These are phyloP conservation scores for Setipinna tenuifilis DNA, from an alignment of 2,797 vertebrate genomes.

Conservation along the genomic window DNA sequence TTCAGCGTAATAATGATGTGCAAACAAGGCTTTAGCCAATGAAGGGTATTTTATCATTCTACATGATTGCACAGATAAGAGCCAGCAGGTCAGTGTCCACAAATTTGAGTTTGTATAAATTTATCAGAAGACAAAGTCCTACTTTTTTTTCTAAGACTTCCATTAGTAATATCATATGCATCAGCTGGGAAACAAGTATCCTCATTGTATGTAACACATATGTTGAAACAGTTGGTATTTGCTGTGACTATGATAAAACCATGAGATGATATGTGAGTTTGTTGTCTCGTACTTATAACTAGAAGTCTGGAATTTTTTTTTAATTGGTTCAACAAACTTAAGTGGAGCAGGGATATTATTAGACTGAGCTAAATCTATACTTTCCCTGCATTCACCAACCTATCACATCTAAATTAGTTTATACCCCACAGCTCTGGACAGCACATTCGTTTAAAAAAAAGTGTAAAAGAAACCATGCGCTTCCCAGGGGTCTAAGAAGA, in stretches of 20 bases:
- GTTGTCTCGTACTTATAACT: not conserved
- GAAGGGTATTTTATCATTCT: not conserved
- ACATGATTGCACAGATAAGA: not conserved
- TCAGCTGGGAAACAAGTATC: not conserved
- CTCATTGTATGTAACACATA: not conserved
- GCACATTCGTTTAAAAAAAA: not conserved
- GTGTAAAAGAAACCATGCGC: not conserved
- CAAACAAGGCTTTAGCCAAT: not conserved
- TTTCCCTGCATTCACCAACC: not conserved
- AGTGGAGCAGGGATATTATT: constrained; percentile 51
- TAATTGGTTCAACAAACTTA: constrained; percentile 40
- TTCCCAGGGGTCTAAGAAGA: not conserved
- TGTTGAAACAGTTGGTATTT: not conserved
- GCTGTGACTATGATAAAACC: not conserved
- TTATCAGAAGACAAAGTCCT: not conserved
- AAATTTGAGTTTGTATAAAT: not conserved
- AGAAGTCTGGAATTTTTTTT: not conserved
- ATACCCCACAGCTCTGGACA: not conserved
- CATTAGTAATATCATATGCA: not conserved
- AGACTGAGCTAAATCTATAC: constrained; percentile 35
- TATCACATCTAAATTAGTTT: not conserved
- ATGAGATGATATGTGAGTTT: not conserved
- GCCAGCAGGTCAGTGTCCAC: not conserved
- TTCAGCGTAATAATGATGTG: not conserved
- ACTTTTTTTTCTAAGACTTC: not conserved